Base-by-base conservation (phyloP, 2,888 invertebrate genomes). In the Dorcus hopei region DNA sequence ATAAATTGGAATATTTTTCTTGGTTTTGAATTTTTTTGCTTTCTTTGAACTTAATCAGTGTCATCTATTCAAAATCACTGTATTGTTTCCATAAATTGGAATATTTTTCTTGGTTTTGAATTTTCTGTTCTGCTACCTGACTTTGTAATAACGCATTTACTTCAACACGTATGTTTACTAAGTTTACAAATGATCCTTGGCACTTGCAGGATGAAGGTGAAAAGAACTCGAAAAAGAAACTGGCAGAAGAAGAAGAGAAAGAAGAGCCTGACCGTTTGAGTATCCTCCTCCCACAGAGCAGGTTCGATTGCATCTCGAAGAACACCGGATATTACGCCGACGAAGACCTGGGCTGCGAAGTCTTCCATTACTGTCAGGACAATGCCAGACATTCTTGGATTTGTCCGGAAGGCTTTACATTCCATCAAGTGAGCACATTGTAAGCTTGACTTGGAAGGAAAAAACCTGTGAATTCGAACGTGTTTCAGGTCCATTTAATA, bases 291-390 rank as follows among this genome's bases (percentile, higher is more conserved):
- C 90, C 89, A 54, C 89, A 93, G 76, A 92, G 93, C 61, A 90
- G 90, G 75, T 95, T 95, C 77, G 84, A 86, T 72, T 95, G 95
- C 76, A 83, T 83, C 41, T 85, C 84, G 70, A 90, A 89, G 73
- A 90, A 90, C 73, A 90, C 91, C 9, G 95, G 95, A 7, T 95
- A 95, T 80, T 95, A 95, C 74, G 95, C 95, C 26, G 95, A 95
- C 72, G 91, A 93, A 71, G 90, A 90, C 47, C 83, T 95, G 23
- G 87, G 87, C 70, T 95, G 95, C 73, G 94, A 95, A 79, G 93
- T 95, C 41, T 95, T 95, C 85, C 95, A 95, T 75, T 95, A 95
- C 78, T 95, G 95, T 74, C 93, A 94, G 74, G 94, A 93, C 68
- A 91, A 88, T 68, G 90, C 90, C 41, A 89, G 88, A 72, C 94